Evolutionary conservation across 2,113 vertebrate genomes (phyloP).

Genomic region (Chionis minor): DNA sequence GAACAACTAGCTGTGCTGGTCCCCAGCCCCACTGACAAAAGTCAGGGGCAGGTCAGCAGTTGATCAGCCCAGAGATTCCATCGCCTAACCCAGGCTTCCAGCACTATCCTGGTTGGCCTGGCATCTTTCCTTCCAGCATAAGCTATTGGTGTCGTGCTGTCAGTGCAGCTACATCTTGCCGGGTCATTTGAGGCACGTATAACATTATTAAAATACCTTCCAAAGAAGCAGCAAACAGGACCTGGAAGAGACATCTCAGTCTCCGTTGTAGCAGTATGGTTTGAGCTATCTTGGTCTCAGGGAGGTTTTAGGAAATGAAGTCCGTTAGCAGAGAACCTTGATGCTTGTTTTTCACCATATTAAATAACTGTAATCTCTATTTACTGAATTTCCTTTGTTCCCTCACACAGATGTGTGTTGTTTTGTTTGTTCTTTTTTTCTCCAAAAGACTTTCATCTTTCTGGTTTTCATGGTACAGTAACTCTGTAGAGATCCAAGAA

Average conservation of each 20-base stretch:
- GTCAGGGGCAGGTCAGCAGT: rapidly evolving
- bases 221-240: not conserved
- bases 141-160: not conserved
- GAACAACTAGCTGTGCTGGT: not conserved
- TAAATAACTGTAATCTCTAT: not conserved
- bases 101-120: not conserved
- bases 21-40: not conserved
- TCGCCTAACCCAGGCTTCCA: not conserved
- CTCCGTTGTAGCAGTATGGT: not conserved
- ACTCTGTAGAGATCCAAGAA: not conserved
- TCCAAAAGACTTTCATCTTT: not conserved
- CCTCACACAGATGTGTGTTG: not conserved
- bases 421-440: not conserved
- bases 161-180: not conserved
- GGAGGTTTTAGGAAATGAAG: not conserved
- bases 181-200: rapidly evolving
- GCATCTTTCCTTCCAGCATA: not conserved
- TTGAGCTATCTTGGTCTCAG: not conserved
- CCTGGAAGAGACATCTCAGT: not conserved
- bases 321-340: not conserved
- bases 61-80: not conserved
- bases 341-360: not conserved
- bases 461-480: not conserved
- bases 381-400: not conserved
- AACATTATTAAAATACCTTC: not conserved